Evolutionary conservation across 2,888 invertebrate genomes (phyloP).

Genomic region (Bruchidius siliquastri): DNA sequence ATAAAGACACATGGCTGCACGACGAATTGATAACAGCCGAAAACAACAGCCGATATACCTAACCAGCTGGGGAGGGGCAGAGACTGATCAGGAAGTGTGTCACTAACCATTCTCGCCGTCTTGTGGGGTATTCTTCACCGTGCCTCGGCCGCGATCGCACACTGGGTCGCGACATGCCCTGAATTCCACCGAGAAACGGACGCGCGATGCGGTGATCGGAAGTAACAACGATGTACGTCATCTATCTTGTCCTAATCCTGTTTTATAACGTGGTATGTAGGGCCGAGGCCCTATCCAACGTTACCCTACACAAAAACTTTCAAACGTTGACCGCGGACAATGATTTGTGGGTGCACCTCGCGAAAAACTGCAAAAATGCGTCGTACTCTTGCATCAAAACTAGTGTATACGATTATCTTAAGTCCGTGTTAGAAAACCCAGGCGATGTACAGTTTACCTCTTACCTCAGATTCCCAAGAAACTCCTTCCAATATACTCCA

Average conservation of each 20-base stretch:
- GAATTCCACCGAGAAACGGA: background rate
- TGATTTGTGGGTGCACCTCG: constrained; percentile 67
- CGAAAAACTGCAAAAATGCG: constrained; percentile 63
- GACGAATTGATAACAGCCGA: background rate
- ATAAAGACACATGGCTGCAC: background rate
- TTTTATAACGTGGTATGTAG: background rate
- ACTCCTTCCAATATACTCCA: constrained; percentile 32
- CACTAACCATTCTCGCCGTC: background rate
- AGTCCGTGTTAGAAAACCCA: constrained; percentile 57
- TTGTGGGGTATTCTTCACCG: background rate
- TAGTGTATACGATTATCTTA: constrained; percentile 69
- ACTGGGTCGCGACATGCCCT: background rate
- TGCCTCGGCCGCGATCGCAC: background rate
- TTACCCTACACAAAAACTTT: background rate
- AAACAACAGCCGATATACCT: background rate
- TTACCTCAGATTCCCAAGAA: constrained; percentile 51
- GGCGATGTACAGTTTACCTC: constrained; percentile 46
- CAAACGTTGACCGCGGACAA: constrained; percentile 49
- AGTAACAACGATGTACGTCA: background rate
- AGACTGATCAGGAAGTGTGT: background rate
- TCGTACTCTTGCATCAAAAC: constrained; percentile 72
- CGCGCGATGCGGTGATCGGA: background rate
- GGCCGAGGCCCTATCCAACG: background rate
- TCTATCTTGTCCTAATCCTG: background rate
- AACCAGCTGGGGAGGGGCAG: background rate